phyloP scores from a whole-genome alignment of 2,113 vertebrate genomes.

The Guaruba guarouba region DNA sequence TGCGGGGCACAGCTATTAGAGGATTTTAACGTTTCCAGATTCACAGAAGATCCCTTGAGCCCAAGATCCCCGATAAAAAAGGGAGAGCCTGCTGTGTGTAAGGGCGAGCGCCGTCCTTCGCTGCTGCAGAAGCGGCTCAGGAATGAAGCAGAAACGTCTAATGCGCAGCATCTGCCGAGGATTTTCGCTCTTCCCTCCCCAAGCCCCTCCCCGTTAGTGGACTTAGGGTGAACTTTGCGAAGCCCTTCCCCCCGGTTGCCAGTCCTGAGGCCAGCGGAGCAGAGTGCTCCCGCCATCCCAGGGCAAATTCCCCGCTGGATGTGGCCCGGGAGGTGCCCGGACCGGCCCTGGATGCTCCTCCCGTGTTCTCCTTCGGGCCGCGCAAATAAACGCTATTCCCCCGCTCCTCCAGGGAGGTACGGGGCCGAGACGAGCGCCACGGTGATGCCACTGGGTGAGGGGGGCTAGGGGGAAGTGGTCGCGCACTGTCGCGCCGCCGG shows the following conservation, averaged over 20 bases:
- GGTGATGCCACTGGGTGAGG: background rate
- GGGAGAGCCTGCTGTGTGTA: background rate
- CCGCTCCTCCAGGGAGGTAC: background rate
- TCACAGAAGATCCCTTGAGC: background rate
- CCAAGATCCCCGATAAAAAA: background rate
- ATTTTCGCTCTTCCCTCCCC: background rate
- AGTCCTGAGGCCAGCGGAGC: background rate
- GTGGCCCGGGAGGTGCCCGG: background rate
- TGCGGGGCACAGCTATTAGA: background rate
- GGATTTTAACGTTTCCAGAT: background rate
- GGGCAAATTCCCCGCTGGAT: constrained; percentile 14
- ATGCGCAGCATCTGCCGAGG: background rate
- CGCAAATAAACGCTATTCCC: background rate
- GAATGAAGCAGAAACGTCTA: background rate
- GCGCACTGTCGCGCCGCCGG: background rate
- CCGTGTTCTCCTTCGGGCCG: background rate
- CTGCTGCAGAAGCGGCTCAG: background rate
- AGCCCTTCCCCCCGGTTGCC: background rate
- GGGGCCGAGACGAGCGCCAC: background rate
- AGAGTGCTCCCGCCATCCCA: background rate
- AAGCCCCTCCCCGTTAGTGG: background rate
- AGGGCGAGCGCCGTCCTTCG: background rate
- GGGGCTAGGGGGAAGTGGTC: background rate
- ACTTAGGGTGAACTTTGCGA: background rate
- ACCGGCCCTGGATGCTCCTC: background rate